Percentiles rank a stretch among this genome's conserved stretches.
These are phyloP conservation scores for Drosophila sp. DNA, from an alignment of 1,140 invertebrate species.

Conservation along the genomic window DNA sequence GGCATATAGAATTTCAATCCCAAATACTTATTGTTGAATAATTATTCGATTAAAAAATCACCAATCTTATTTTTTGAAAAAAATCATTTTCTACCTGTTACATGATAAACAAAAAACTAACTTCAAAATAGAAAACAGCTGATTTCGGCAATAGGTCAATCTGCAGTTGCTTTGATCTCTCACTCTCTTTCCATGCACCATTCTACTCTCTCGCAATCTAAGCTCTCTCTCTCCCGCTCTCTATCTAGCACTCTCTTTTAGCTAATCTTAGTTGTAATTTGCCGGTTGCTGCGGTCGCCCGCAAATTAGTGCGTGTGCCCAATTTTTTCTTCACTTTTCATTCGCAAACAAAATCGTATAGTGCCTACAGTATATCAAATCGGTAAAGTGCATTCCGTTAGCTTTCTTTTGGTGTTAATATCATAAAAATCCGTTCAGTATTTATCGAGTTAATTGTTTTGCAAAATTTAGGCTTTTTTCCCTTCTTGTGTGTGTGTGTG, in stretches of 20 bases:
- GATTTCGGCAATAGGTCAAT: too few relatives aligned
- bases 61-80: too few relatives aligned
- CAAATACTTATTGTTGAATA: too few relatives aligned
- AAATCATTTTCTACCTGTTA: too few relatives aligned
- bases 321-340: neutral
- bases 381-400: neutral
- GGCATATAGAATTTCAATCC: too few relatives aligned
- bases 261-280: constrained; percentile 2
- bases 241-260: neutral
- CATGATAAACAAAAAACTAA: too few relatives aligned
- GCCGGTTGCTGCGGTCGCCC: neutral
- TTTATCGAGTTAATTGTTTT: neutral
- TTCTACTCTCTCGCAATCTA: neutral
- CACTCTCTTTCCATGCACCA: neutral
- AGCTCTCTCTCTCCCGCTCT: neutral
- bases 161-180: neutral
- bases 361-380: neutral
- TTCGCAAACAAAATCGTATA: neutral
- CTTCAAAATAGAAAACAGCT: too few relatives aligned
- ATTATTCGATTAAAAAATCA: too few relatives aligned
- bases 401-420: neutral
- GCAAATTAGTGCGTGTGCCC: neutral
- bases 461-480: neutral
- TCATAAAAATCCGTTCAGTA: neutral
- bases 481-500: neutral